A percentile compares a stretch with the other conserved stretches of the same genome.
phyloP scores from a whole-genome alignment of 2,888 invertebrate species.

The Eilema depressum region DNA sequence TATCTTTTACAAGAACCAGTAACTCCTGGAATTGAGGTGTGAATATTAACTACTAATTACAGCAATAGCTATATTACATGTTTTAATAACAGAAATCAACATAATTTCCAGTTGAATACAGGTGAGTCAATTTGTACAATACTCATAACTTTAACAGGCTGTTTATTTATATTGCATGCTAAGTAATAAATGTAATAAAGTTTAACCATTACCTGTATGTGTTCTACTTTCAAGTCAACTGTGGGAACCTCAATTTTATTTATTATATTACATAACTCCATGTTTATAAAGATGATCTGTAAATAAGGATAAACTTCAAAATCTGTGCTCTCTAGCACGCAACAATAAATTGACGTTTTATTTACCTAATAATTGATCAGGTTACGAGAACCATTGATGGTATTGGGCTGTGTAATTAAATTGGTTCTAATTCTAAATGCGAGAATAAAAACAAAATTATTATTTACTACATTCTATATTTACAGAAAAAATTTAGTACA shows the following conservation, averaged over 20 bases:
- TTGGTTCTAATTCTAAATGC: slow-evolving; percentile 53
- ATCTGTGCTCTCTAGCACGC: not conserved
- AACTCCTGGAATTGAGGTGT: slow-evolving; percentile 62
- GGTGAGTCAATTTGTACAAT: not conserved
- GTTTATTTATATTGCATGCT: not conserved
- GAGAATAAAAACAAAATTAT: slow-evolving; percentile 52
- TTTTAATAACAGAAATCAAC: not conserved
- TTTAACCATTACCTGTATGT: slow-evolving; percentile 64
- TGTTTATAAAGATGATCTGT: slow-evolving; percentile 50
- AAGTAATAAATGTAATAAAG: not conserved
- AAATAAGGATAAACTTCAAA: slow-evolving; percentile 30
- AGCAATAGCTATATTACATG: not conserved
- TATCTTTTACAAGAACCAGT: slow-evolving; percentile 59
- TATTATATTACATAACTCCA: slow-evolving; percentile 57
- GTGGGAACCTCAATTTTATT: slow-evolving; percentile 56
- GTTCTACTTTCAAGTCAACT: slow-evolving; percentile 51
- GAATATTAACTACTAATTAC: not conserved
- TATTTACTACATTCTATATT: slow-evolving; percentile 81
- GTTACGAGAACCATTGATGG: slow-evolving; percentile 53
- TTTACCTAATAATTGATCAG: slow-evolving; percentile 15
- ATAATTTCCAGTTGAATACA: not conserved
- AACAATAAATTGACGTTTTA: not conserved
- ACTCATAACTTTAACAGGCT: not conserved
- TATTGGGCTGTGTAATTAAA: slow-evolving; percentile 40
- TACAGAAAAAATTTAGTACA: slow-evolving; percentile 68